Evolutionary conservation across 2,888 invertebrate genomes (phyloP), one percentile per base, ranked within the genome.

Genomic region (Acrocyrtus sp.): DNA sequence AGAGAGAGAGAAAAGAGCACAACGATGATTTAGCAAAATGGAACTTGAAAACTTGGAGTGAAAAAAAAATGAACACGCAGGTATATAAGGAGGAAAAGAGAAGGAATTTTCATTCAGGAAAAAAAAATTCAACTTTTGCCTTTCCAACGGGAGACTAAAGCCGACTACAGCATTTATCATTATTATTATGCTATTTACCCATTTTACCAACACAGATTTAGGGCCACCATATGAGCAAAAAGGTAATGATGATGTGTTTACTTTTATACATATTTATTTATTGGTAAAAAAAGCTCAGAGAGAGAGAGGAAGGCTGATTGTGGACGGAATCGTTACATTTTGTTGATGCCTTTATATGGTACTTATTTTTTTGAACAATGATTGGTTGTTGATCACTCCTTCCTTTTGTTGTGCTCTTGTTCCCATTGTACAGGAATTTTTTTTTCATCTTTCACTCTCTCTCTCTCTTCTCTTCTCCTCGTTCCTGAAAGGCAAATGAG

Each of bases 171-270:
- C n/a, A n/a, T n/a, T n/a, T n/a, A n/a, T n/a, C n/a, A n/a, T n/a
- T n/a, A n/a, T n/a, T n/a, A n/a, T n/a, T n/a, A n/a, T n/a, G n/a
- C n/a, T 63, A 62, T 39, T 5, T 51, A 24, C 50, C 22, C 45
- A 26, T 53, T 58, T 17, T 58, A 51, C 68, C 68, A n/a, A 60
- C 68, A 68, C 68, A 24, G 60, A 47, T 68, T 58, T 60, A 45
- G 24, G 68, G 68, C 68, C 68, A 68, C 68, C 68, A 47, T 39
- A 19, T 45, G 34, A n/a, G n/a, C n/a, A n/a, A n/a, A n/a, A n/a
- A n/a, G n/a, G n/a, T n/a, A n/a, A n/a, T n/a, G n/a, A n/a, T n/a
- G n/a, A n/a, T n/a, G n/a, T n/a, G n/a, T n/a, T n/a, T n/a, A n/a
- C n/a, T n/a, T n/a, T n/a, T n/a, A n/a, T n/a, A n/a, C n/a, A n/a